These are phyloP conservation scores for Hylia prasina DNA, from an alignment of 2,113 vertebrate species.

Conservation along the genomic window DNA sequence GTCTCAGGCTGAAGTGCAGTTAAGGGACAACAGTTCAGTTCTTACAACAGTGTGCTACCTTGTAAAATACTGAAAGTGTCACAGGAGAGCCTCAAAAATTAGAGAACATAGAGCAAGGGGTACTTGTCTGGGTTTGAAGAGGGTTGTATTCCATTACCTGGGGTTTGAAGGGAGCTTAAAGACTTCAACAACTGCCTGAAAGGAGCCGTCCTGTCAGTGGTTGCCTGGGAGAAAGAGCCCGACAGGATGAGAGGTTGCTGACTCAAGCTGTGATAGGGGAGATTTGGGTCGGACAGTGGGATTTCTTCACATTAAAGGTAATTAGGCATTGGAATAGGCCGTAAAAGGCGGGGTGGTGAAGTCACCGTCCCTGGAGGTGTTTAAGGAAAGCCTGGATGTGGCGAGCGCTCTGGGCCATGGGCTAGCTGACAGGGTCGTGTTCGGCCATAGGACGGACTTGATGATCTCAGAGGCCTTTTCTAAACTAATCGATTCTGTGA, in stretches of 20 bases:
- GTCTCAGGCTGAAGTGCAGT: background rate
- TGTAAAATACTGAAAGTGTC: background rate
- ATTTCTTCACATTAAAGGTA: background rate
- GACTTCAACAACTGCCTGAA: background rate
- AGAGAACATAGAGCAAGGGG: background rate
- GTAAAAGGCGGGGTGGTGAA: accelerated
- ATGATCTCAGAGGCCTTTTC: background rate
- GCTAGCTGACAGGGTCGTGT: accelerated
- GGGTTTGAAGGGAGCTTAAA: background rate
- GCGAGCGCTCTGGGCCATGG: background rate
- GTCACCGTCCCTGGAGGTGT: background rate
- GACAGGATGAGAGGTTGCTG: background rate
- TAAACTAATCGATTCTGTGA: background rate
- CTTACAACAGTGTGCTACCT: background rate
- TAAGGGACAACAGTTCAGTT: background rate
- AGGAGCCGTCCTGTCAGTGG: background rate
- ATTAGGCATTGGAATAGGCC: background rate
- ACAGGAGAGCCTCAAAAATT: background rate
- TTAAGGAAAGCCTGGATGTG: background rate
- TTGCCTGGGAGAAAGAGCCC: background rate
- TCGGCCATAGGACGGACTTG: too few relatives aligned
- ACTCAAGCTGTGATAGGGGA: background rate
- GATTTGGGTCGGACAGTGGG: too few relatives aligned
- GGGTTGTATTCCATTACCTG: background rate
- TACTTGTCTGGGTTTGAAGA: background rate